Evolutionary conservation across 2,113 vertebrate species (phyloP), one percentile per base, ranked within the genome.

Genomic region (Climacteris rufus): DNA sequence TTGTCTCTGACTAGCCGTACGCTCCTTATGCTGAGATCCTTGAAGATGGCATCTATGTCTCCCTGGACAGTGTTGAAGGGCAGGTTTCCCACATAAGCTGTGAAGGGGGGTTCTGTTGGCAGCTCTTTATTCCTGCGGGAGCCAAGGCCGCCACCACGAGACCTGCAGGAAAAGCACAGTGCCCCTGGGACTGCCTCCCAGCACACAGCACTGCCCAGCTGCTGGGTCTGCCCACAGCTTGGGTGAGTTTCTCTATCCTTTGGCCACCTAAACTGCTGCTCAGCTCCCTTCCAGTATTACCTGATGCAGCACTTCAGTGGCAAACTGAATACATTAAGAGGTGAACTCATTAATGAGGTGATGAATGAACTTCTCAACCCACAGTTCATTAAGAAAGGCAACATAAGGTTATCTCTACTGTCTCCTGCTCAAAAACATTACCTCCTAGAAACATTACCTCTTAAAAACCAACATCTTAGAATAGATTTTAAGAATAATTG

Each of bases 11-110:
- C 99, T 97, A 99, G 98, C 95, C 99, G 98, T 63, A 99, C 98
- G 4, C 99, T 99, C 98, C 99, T 98, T 90, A 99, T 97, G 64
- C 94, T 99, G 97, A 99, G 98, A 93, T 99, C 99, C 98, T 99
- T 99, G 98, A 99, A 99, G 98, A 99, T 99, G 87, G 98, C 97
- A 93, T 99, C 99, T 95, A 99, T 99, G 98, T 99, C 99, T 66
- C 99, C 99, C 95, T 99, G 99, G 82, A 99, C 99, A 24, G 99
- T 99, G 96, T 99, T 99, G 98, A 99, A 99, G 44, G 99, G 99
- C 75, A 99, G 98, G 89, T 99, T 99, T 56, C 99, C 99, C 56
- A 99, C 99, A 13, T 99, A 99, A 0, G 99, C 99, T 37, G 99
- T 99, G 98, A 98, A 99, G 6, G 99, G 99, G n/a, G 99, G 99